phyloP scores from a whole-genome alignment of 2,113 vertebrate genomes.

The Tyrannus savana region DNA sequence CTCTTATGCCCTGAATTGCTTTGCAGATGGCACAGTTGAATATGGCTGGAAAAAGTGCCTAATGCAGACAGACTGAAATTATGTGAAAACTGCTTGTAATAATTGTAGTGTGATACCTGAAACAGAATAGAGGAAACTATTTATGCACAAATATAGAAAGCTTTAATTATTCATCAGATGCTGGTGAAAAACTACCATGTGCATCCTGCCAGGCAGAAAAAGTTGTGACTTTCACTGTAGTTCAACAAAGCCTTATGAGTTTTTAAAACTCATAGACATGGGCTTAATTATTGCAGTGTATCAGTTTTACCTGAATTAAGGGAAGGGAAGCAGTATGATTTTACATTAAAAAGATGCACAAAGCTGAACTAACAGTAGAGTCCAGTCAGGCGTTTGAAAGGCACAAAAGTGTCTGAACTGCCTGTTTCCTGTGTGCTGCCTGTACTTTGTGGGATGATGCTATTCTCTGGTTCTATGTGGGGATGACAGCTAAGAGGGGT shows the following conservation, averaged over 20 bases:
- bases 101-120: not conserved
- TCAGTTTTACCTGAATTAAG: not conserved
- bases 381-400: not conserved
- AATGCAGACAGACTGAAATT: not conserved
- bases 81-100: not conserved
- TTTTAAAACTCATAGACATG: not conserved
- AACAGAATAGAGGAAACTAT: not conserved
- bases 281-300: not conserved
- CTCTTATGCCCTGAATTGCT: not conserved
- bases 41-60: not conserved
- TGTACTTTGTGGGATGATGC: not conserved
- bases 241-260: not conserved
- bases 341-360: accelerated
- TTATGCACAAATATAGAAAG: not conserved
- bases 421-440: not conserved
- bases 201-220: not conserved
- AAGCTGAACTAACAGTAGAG: not conserved
- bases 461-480: not conserved
- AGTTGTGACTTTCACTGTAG: not conserved
- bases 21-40: not conserved
- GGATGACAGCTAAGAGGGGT: slow-evolving; percentile 33
- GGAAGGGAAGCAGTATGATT: not conserved
- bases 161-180: not conserved
- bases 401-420: not conserved
- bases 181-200: not conserved